Base-by-base conservation (phyloP, 2,888 invertebrate species). In the Coelopa pilipes region DNA sequence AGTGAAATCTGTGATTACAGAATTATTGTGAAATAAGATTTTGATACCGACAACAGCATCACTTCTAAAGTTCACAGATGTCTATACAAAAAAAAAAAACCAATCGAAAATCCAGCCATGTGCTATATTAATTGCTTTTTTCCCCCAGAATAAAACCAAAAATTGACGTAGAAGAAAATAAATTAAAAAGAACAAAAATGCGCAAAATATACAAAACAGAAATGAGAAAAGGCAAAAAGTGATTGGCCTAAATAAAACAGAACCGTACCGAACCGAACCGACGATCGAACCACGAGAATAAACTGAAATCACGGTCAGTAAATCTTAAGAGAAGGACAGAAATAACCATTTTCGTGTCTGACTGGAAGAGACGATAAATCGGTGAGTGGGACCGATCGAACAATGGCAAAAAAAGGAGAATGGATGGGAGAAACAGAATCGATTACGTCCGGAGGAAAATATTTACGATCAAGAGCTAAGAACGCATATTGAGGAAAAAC, bases 231-330 rank as follows among this genome's bases (percentile, higher is more conserved):
- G 11, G 9, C 10, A 15, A 45, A 62, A 62, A 57, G 24, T 57
- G 62, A 74, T 62, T 70, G 70, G 67, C 67, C 71, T 53, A 4
- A 71, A 62, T 60, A 66, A 62, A 62, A 70, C 47, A 49, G n/a
- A n/a, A n/a, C n/a, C n/a, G n/a, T n/a, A n/a, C 34, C 15, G 21
- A 24, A n/a, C 50, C 17, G 15, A 34, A 21, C 34, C 24, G 15
- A 24, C 59, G 19, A 15, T 49, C 47, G 70, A 49, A 49, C 62
- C n/a, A n/a, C 21, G 15, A 24, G 47, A 59, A 60, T 49, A 1
- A 57, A 69, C 13, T 34, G 53, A 71, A 71, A 71, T 55, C 74
- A 74, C 62, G 59, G 71, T 67, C 74, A 71, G 73, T 73, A 65
- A 70, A 73, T 70, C 55, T 63, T 19, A 62, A 68, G 59, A 47